Evolutionary conservation across 2,113 vertebrate genomes (phyloP), one percentile per base, ranked within the genome.

Genomic region (Lamprologus speciosus): DNA sequence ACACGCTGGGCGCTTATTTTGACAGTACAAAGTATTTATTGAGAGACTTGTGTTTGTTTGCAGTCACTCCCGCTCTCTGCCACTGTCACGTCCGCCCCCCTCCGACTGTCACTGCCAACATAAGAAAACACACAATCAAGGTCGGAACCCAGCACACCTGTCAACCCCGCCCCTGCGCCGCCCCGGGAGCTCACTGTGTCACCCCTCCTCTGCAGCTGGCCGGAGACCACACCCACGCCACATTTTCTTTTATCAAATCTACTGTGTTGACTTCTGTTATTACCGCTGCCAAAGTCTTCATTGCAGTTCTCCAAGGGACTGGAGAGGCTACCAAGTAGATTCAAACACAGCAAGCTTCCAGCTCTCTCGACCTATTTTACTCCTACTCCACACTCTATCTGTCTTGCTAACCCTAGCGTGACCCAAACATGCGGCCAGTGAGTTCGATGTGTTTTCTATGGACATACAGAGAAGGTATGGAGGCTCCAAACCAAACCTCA

Each of bases 401-500:
- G 93, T 95, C 95, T 94, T 90, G 90, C 89, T 94, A 89, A 94
- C 94, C 93, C 92, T 91, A 78, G 88, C 75, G 47, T 96, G 93
- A 95, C 94, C 92, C 91, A 92, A 93, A 92, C 95, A 91, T 92
- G 87, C 83, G 87, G 91, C 89, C 91, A 93, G 93, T 88, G 91
- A 80, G 88, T 91, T 91, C 73, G 60, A 58, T 88, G 90, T 91
- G 92, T 93, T 95, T 94, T 93, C 92, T 90, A 80, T 90, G 94
- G 94, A 95, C 93, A 88, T 93, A 82, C 90, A 87, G 83, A 82
- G 89, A 95, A 90, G 93, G 93, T 93, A 93, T 85, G 70, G 91
- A 90, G 92, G 68, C 92, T 95, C 95, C 95, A 95, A 96, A 96
- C 93, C 93, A 95, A 95, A 94, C 95, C 93, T 94, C 91, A 92